Evolutionary conservation across 2,113 vertebrate genomes (phyloP).

Genomic region (Lethenteron reissneri): DNA sequence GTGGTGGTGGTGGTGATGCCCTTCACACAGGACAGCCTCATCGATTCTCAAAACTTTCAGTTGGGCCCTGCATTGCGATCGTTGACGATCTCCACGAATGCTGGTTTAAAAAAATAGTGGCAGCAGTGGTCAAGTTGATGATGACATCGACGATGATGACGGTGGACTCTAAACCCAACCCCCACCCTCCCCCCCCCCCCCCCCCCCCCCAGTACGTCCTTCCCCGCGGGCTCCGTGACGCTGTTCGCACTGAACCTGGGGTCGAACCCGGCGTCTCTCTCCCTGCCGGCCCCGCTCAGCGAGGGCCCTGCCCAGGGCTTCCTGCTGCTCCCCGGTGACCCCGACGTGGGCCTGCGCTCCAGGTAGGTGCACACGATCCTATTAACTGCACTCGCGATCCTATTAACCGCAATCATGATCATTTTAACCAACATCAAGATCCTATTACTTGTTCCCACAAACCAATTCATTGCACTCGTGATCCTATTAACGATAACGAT

Average conservation of each 20-base stretch:
- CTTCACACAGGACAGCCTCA: no score
- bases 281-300: not conserved
- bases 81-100: not conserved
- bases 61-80: not conserved
- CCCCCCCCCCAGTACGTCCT: not conserved
- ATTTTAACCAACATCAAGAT: no score
- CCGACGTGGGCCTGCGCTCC: not conserved
- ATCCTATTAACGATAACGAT: no score
- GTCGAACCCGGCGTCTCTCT: not conserved
- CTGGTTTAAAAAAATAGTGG: not conserved
- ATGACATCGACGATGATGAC: not conserved
- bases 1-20: no score
- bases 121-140: not conserved
- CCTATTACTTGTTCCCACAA: no score
- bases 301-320: not conserved
- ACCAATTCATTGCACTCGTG: no score
- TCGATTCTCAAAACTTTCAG: not conserved
- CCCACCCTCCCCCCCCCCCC: not conserved
- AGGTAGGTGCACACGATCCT: not conserved
- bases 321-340: not conserved
- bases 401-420: no score
- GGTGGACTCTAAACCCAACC: not conserved
- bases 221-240: not conserved
- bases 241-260: conserved; percentile 2
- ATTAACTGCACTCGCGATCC: no score